phyloP scores from a whole-genome alignment of 92 coral and sea anemone genomes.

The Porites divaricata region DNA sequence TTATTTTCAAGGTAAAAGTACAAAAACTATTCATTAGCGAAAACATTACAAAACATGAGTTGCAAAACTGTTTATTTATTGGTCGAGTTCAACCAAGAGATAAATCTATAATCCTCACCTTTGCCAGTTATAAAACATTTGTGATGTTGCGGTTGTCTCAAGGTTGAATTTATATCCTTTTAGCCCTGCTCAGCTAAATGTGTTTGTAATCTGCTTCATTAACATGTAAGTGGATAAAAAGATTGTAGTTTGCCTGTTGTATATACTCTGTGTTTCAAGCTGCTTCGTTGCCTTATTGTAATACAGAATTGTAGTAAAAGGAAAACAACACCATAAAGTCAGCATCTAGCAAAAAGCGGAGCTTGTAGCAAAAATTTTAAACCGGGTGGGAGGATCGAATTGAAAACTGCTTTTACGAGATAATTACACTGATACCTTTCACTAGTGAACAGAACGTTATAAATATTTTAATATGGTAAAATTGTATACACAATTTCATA shows the following conservation, averaged over 20 bases:
- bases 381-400: background rate
- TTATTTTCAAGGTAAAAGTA: too few relatives aligned
- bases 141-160: background rate
- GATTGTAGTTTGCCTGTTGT: background rate
- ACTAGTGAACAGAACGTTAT: background rate
- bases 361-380: background rate
- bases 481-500: constrained; percentile 3
- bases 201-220: background rate
- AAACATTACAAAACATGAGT: background rate
- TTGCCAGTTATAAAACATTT: background rate
- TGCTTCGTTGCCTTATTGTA: background rate
- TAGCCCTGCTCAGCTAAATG: background rate
- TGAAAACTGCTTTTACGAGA: background rate
- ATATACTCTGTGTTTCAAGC: background rate
- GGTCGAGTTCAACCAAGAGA: too few relatives aligned
- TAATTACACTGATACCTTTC: background rate
- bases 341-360: background rate
- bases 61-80: background rate
- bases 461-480: constrained; percentile 27
- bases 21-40: too few relatives aligned
- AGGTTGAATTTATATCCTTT: background rate
- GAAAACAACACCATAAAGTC: background rate
- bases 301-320: background rate
- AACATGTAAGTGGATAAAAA: background rate
- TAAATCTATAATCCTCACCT: background rate